Evolutionary conservation across 2,888 invertebrate species (phyloP), one percentile per base, ranked within the genome.

Genomic region (Phania funesta): DNA sequence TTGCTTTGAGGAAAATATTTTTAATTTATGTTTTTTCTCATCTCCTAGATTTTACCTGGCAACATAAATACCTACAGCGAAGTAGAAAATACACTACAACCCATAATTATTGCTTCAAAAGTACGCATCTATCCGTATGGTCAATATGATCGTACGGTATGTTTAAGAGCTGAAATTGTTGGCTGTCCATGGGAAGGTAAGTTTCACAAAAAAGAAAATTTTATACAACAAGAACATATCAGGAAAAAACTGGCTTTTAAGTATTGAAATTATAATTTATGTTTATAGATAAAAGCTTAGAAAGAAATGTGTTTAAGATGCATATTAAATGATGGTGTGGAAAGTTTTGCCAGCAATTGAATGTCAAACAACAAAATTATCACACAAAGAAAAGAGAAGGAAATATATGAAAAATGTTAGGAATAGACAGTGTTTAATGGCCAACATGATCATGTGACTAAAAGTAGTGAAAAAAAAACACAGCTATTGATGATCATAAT

Each of bases 81-180:
- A 84, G 95, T 95, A 84, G 93, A 95, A 87, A 93, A 95, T 86
- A 92, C 93, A 81, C 92, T 96, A 86, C 94, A 95, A 85, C 95
- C 96, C 62, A 95, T 95, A 26, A 93, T 96, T 85, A 93, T 96
- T 79, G 96, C 95, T 48, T 93, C 94, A 75, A 94, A 94, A 90
- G 92, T 97, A 83, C 94, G 96, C 82, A 93, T 97, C 88, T 93
- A 96, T 86, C 97, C 96, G 8, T 95, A 95, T 91, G 95, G 95
- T 83, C 93, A 94, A 80, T 94, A 95, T 88, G 94, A 94, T 85
- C 92, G 96, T 81, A 96, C 95, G 4, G 95, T 96, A 83, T 97
- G 96, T 90, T 93, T 97, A 93, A 92, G 96, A 83, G 93, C 96
- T 62, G 97, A 97, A 91, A 92, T 96, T 85, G 93, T 95, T 85